Base-by-base conservation (phyloP, 2,888 invertebrate genomes). In the Parnassius glacialis region DNA sequence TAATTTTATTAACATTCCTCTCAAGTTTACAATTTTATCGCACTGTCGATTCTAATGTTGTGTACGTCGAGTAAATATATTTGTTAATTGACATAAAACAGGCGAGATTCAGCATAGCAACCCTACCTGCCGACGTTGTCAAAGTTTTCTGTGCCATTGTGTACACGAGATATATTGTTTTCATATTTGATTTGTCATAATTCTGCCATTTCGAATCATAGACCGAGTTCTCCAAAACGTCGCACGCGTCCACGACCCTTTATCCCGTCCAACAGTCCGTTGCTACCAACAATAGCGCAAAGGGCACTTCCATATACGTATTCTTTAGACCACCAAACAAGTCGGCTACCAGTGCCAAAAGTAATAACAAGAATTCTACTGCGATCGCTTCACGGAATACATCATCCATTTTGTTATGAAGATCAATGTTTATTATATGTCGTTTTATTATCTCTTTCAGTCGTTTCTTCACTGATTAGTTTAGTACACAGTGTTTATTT, bases 251-350 rank as follows among this genome's bases (percentile, higher is more conserved):
- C 58, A 80, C 76, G 0, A 86, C 65, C 2, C 74, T 70, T 58
- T 85, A 85, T 0, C 86, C 86, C 2, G 72, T 71, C 2, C 76
- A 70, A 62, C 84, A 85, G 64, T 84, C 84, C 68, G 82, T 78
- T 0, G 73, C 74, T 3, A 85, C 68, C 52, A 79, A 78, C 1
- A 73, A 65, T 2, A 83, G 63, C 0, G 83, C 74, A 53, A 72
- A 84, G 1, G 80, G 80, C 12, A 84, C 56, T 50, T 78, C 68
- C 2, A 83, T 43, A 44, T 75, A 80, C 0, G 81, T 84, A 12
- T 82, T 78, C 20, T 80, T 72, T 34, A 84, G 59, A 0, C 84
- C 83, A 9, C 80, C 84, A 0, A 84, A 73, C 20, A 84, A 59
- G 65, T 79, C 80, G 2, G 80, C 74, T 44, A 79, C 78, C 2